Percentiles rank a stretch among this genome's conserved stretches.
phyloP scores from a whole-genome alignment of 2,888 invertebrate genomes.

The Cynaeus angustus region DNA sequence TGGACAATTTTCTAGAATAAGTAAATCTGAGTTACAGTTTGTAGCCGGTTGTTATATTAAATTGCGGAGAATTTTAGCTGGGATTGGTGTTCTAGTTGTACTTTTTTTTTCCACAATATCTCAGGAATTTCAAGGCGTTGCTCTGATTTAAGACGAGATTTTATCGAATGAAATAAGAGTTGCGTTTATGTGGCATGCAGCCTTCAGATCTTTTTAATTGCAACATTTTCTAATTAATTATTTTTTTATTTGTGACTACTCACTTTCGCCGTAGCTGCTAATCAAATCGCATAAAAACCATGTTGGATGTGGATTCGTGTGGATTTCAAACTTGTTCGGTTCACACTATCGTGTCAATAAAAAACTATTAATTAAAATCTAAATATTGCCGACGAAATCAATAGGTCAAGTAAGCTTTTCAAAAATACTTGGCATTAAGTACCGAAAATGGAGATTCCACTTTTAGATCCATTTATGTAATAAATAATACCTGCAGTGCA shows the following conservation, averaged over 20 bases:
- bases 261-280: background rate
- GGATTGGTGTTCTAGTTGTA: constrained; percentile 7
- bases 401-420: too few species aligned
- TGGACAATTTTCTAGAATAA: constrained; percentile 38
- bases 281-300: too few species aligned
- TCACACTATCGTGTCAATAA: too few species aligned
- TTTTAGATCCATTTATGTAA: background rate
- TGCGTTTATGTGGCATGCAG: background rate
- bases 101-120: constrained; percentile 6
- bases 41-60: constrained; percentile 28
- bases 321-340: too few species aligned
- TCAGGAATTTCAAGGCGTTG: constrained; percentile 24
- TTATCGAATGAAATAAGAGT: constrained; percentile 15
- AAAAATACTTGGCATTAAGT: too few species aligned
- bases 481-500: background rate
- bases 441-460: too few species aligned
- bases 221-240: constrained; percentile 18
- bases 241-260: background rate
- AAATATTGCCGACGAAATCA: too few species aligned
- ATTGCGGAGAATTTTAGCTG: constrained; percentile 16
- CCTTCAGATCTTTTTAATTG: constrained; percentile 17
- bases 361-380: too few species aligned
- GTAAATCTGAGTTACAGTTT: constrained; percentile 39
- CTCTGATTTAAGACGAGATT: constrained; percentile 14
- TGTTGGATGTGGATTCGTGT: too few species aligned